Conservation (phyloP, 2,113 vertebrate genomes). For the Epinephelus lanceolatus region DNA sequence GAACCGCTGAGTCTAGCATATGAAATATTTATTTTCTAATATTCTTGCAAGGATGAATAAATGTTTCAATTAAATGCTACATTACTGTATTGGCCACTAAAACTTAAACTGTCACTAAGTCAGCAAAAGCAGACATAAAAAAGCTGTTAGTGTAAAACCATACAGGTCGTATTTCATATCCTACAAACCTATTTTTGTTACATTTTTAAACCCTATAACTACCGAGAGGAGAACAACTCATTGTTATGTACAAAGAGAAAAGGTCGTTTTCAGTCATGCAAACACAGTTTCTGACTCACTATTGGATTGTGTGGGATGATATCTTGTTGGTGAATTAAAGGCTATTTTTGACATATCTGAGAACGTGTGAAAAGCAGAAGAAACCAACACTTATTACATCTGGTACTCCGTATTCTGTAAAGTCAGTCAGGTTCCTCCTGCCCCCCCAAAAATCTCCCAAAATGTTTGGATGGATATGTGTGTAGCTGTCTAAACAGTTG, state of each 20-base stretch:
- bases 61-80: conserved; percentile 16
- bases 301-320: not conserved
- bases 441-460: not conserved
- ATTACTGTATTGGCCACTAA: conserved; percentile 20
- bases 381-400: not conserved
- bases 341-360: not conserved
- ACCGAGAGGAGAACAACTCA: not conserved
- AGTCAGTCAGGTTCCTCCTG: not conserved
- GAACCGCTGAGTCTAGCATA: not conserved
- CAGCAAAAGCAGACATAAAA: conserved; percentile 11
- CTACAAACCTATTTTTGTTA: not conserved
- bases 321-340: conserved; percentile 1
- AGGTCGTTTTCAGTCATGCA: conserved; percentile 18
- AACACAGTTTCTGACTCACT: not conserved
- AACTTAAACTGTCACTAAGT: conserved; percentile 10
- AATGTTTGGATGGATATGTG: not conserved
- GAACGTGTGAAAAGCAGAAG: conserved; percentile 16
- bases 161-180: not conserved
- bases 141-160: not conserved
- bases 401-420: not conserved
- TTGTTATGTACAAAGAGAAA: not conserved
- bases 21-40: conserved; percentile 54
- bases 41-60: conserved; percentile 35
- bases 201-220: not conserved
- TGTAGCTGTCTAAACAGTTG: no score